Evolutionary conservation across 2,888 invertebrate species (phyloP), one percentile per base, ranked within the genome.

Genomic region (Erebia aethiops): DNA sequence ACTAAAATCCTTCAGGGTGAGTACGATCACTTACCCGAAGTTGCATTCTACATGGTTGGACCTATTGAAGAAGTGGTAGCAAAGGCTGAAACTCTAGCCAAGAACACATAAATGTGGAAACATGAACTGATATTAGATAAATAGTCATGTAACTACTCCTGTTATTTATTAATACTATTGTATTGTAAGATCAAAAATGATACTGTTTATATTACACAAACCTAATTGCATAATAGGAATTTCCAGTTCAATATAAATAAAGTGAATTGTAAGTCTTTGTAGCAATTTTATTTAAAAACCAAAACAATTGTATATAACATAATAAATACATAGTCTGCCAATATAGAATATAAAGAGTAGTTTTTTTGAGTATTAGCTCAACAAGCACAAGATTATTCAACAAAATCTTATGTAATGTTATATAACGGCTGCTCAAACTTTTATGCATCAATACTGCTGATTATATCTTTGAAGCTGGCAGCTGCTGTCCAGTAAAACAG

Each of bases 21-120:
- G 83, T 95, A 96, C 84, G 98, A 98, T 89, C 97, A 98, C 88
- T 91, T 98, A 79, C 98, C 98, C 26, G 98, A 98, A 91, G 95
- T 97, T 77, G 98, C 98, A 74, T 98, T 98, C 94, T 98, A 98
- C 94, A 98, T 98, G 98, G 98, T 98, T 75, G 98, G 98, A 77
- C 96, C 96, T 73, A 97, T 98, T 82, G 97, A 98, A 84, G 98
- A 98, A 90, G 98, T 97, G 56, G 94, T 95, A 64, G 95, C 95
- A 75, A 98, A 98, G 91, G 98, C 98, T 71, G 97, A 98, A 82
- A 95, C 95, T 76, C 90, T 98, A 79, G 95, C 95, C 72, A 94
- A 95, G 83, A 87, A 73, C 78, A 79, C 76, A 73, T 87, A 86
- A 78, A 72, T 65, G 51, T 67, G 11, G 16, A n/a, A 16, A n/a